These are phyloP conservation scores for Drosophila nigritarsus DNA, from an alignment of 2,888 invertebrate genomes.

Conservation along the genomic window DNA sequence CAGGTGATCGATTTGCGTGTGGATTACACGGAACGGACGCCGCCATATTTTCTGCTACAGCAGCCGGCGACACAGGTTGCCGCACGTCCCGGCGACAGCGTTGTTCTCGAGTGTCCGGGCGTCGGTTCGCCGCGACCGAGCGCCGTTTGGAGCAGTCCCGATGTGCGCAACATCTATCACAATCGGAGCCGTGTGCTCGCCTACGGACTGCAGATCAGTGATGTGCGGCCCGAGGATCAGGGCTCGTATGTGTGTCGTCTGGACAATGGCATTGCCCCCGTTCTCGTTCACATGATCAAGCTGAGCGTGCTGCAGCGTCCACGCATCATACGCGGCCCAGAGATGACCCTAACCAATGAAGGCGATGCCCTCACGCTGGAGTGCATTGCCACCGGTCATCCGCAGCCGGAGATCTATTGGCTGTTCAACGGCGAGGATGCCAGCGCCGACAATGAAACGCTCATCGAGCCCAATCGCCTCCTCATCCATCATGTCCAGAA, in stretches of 20 bases:
- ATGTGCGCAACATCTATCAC: conserved; percentile 85
- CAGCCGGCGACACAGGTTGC: conserved; percentile 85
- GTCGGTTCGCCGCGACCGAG: conserved; percentile 89
- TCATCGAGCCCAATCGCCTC: conserved; percentile 86
- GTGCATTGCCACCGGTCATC: conserved; percentile 90
- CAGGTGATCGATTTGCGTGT: conserved; percentile 83
- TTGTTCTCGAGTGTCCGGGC: conserved; percentile 90
- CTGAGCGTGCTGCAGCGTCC: conserved; percentile 86
- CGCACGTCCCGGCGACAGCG: conserved; percentile 87
- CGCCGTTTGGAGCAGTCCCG: conserved; percentile 88
- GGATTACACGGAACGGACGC: conserved; percentile 81
- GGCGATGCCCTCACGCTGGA: conserved; percentile 86
- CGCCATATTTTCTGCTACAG: conserved; percentile 84
- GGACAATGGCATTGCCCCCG: conserved; percentile 87
- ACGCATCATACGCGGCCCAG: conserved; percentile 84
- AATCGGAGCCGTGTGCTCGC: conserved; percentile 86
- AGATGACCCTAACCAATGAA: conserved; percentile 86
- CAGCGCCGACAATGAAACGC: conserved; percentile 86
- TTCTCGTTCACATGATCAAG: conserved; percentile 86
- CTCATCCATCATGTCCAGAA: conserved; percentile 90
- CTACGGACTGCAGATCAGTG: conserved; percentile 87
- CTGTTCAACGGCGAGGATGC: conserved; percentile 92
- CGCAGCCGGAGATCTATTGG: conserved; percentile 92
- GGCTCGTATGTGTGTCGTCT: conserved; percentile 93
- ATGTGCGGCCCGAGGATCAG: conserved; percentile 88